A percentile compares a stretch with the other conserved stretches of the same genome.
These are phyloP conservation scores for Cyclophora punctaria DNA, from an alignment of 2,888 invertebrate species.

Conservation along the genomic window DNA sequence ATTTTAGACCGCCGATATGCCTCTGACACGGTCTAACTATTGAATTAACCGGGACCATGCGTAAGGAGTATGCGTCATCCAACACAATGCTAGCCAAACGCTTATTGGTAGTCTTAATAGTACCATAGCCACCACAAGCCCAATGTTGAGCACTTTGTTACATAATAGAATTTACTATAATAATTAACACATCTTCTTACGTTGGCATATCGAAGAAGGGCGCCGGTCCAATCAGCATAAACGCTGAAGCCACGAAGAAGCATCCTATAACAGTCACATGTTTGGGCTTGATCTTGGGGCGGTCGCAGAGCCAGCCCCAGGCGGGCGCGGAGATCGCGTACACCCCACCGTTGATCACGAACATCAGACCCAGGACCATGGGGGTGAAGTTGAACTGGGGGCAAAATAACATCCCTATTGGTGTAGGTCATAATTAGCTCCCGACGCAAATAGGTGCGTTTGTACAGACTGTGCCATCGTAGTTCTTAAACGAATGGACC, in stretches of 20 bases:
- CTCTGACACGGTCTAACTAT: not conserved
- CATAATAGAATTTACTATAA: not conserved
- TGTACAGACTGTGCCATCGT: too few species aligned
- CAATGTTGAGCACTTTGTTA: not conserved
- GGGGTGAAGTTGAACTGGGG: constrained; percentile 79
- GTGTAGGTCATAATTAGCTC: not conserved
- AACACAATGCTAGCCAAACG: too few species aligned
- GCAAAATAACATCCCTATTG: not conserved
- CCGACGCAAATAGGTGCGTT: too few species aligned
- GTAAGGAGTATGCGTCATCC: too few species aligned
- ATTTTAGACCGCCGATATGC: not conserved
- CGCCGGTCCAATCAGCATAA: constrained; percentile 86
- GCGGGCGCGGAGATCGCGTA: constrained; percentile 86
- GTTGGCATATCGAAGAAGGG: constrained; percentile 81
- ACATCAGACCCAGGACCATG: constrained; percentile 84
- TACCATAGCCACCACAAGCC: not conserved
- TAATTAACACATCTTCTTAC: constrained; percentile 46
- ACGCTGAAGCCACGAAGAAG: constrained; percentile 78
- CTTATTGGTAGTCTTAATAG: too few species aligned
- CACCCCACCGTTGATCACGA: constrained; percentile 87
- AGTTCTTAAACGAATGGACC: too few species aligned
- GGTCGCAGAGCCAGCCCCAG: constrained; percentile 89
- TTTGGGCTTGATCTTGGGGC: constrained; percentile 77
- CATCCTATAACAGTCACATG: constrained; percentile 80
- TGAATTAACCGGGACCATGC: too few species aligned